Percentiles rank a stretch among this genome's conserved stretches.
These are phyloP conservation scores for Nylanderia fulva DNA, from an alignment of 1,140 invertebrate species.

Conservation along the genomic window DNA sequence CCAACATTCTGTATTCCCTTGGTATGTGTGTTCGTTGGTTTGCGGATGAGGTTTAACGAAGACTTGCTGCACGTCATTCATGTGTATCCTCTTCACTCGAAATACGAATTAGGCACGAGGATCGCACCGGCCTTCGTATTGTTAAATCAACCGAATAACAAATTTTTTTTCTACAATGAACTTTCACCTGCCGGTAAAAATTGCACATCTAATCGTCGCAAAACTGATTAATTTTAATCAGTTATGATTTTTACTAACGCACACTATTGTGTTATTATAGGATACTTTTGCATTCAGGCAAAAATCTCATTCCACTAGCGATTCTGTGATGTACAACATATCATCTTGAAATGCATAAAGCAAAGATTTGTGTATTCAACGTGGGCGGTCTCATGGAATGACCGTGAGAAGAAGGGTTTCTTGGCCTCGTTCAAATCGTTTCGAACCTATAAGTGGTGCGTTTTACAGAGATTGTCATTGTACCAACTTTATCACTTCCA, in stretches of 20 bases:
- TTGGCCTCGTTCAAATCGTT: slow-evolving; percentile 49
- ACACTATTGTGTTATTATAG: background rate
- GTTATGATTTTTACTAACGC: background rate
- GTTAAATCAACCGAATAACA: background rate
- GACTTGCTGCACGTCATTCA: slow-evolving; percentile 82
- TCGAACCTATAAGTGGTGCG: slow-evolving; percentile 31
- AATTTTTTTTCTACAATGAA: background rate
- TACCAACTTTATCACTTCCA: slow-evolving; percentile 59
- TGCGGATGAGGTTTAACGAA: slow-evolving; percentile 73
- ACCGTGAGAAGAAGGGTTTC: slow-evolving; percentile 49
- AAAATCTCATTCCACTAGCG: slow-evolving; percentile 18
- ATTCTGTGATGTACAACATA: slow-evolving; percentile 29
- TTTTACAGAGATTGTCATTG: slow-evolving; percentile 57
- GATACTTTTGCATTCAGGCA: background rate
- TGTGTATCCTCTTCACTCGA: slow-evolving; percentile 69
- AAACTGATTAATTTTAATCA: slow-evolving; percentile 24
- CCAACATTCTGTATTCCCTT: slow-evolving; percentile 81
- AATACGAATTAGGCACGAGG: slow-evolving; percentile 32
- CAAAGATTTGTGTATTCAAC: slow-evolving; percentile 50
- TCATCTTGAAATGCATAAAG: slow-evolving; percentile 16
- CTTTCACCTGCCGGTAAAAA: background rate
- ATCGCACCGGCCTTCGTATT: slow-evolving; percentile 10
- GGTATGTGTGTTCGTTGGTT: slow-evolving; percentile 65
- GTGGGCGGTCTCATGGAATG: slow-evolving; percentile 46
- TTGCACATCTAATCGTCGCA: slow-evolving; percentile 10